Evolutionary conservation across 2,888 invertebrate species (phyloP).

Genomic region (Erebia ligea): DNA sequence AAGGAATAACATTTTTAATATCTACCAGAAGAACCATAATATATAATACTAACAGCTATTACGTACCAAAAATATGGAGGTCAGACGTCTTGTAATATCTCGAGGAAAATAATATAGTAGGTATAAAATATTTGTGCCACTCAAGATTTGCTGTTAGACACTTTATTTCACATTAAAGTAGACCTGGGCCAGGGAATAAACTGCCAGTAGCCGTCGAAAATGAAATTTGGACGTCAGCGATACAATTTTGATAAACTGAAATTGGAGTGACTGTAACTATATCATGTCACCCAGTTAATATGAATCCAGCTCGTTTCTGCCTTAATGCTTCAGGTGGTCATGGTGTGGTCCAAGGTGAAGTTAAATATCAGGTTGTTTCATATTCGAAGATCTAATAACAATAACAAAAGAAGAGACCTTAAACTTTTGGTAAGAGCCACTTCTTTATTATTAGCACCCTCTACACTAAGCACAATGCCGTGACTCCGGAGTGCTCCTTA

Average conservation of each 20-base stretch:
- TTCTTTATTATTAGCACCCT: conserved; percentile 11
- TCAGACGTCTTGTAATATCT: too few species aligned
- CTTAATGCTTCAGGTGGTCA: conserved; percentile 2
- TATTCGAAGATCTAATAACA: not conserved
- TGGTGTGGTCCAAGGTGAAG: too few species aligned
- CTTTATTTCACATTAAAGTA: conserved; percentile 15
- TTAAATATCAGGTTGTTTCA: not conserved
- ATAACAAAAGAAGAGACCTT: not conserved
- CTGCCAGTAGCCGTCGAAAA: conserved; percentile 7
- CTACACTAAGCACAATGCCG: conserved; percentile 5
- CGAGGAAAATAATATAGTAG: too few species aligned
- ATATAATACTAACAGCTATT: too few species aligned
- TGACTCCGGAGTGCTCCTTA: conserved; percentile 8
- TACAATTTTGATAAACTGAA: conserved; percentile 22
- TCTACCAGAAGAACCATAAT: too few species aligned
- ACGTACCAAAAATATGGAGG: too few species aligned
- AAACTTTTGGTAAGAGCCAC: not conserved
- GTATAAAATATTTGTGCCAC: conserved; percentile 8
- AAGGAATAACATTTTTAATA: too few species aligned
- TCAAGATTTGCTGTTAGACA: conserved; percentile 19
- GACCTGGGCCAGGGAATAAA: conserved; percentile 9
- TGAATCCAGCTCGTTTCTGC: conserved; percentile 10
- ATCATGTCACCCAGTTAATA: conserved; percentile 13
- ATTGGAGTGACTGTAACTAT: conserved; percentile 21
- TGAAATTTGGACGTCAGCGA: conserved; percentile 14